Conservation (phyloP, 2,888 invertebrate species). For the Brassicogethes aeneus region DNA sequence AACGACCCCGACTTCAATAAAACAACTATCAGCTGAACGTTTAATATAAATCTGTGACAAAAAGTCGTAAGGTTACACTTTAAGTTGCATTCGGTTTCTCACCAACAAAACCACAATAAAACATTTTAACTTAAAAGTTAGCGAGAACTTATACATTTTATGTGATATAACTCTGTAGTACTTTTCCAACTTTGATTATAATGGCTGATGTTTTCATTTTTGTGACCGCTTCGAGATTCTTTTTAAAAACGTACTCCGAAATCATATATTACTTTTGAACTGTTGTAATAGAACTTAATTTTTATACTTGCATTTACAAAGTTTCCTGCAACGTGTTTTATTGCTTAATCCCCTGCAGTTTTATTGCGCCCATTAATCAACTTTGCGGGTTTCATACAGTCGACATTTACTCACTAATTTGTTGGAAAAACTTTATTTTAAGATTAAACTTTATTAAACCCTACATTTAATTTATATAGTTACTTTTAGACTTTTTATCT, state of each 20-base stretch:
- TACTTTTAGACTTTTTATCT: too few species aligned
- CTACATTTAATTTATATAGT: too few species aligned
- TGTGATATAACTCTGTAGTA: not conserved
- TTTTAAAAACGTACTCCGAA: too few species aligned
- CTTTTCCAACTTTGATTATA: not conserved
- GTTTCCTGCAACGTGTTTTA: too few species aligned
- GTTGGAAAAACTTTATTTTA: too few species aligned
- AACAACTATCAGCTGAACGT: constrained; percentile 9
- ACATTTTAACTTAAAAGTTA: constrained; percentile 7
- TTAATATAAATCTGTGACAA: constrained; percentile 6
- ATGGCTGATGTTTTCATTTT: not conserved
- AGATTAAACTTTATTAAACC: too few species aligned
- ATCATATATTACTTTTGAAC: too few species aligned
- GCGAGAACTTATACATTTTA: constrained; percentile 5
- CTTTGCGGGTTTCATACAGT: too few species aligned
- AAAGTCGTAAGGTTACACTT: not conserved
- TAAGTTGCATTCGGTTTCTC: too few species aligned
- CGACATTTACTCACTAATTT: too few species aligned
- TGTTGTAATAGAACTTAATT: not conserved
- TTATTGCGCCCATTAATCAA: too few species aligned
- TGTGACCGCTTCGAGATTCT: not conserved
- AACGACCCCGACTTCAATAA: constrained; percentile 8
- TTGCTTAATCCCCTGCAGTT: too few species aligned
- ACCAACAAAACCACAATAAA: constrained; percentile 5
- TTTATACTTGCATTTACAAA: not conserved